Evolutionary conservation across 2,113 vertebrate species (phyloP), one percentile per base, ranked within the genome.

Genomic region (Collichthys lucidus): DNA sequence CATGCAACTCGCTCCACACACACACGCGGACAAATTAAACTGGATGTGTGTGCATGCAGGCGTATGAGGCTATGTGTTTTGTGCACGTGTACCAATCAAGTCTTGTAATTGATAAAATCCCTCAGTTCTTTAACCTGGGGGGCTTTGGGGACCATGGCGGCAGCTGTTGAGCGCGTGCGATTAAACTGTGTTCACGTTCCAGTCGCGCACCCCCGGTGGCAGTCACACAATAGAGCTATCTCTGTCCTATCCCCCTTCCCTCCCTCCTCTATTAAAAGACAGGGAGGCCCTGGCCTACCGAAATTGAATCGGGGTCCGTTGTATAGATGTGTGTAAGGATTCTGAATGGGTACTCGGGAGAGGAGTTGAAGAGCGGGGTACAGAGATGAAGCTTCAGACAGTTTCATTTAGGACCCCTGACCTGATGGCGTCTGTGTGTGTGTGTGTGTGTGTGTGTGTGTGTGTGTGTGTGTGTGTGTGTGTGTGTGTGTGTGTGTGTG

Each of bases 211-310:
- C 82, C 81, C 81, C 66, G 17, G 80, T 92, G 92, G 93, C 92
- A 91, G 90, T 70, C 64, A 14, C 89, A 94, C 93, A 94, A 94
- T 92, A 92, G 91, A 91, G 90, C 92, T 77, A 86, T 93, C 89
- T 90, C 79, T 67, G 63, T 49, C 31, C 85, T 73, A 12, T 86
- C 83, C 72, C 85, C 81, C 79, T 63, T 63, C 53, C 86, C 66
- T 52, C 70, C 79, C 81, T 74, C 76, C 84, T 69, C 77, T 29
- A 77, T 73, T 77, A 79, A 70, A 70, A 85, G 69, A 88, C 88
- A 87, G 68, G 55, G 82, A 88, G 91, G 86, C 44, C 82, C 70
- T 64, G 90, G 83, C 88, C 88, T 89, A 70, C 44, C 84, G 87
- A 93, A 94, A 95, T 94, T 94, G 90, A 94, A 91, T 94, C 63